phyloP scores from a whole-genome alignment of 2,113 vertebrate genomes.

The Zapornia atra region DNA sequence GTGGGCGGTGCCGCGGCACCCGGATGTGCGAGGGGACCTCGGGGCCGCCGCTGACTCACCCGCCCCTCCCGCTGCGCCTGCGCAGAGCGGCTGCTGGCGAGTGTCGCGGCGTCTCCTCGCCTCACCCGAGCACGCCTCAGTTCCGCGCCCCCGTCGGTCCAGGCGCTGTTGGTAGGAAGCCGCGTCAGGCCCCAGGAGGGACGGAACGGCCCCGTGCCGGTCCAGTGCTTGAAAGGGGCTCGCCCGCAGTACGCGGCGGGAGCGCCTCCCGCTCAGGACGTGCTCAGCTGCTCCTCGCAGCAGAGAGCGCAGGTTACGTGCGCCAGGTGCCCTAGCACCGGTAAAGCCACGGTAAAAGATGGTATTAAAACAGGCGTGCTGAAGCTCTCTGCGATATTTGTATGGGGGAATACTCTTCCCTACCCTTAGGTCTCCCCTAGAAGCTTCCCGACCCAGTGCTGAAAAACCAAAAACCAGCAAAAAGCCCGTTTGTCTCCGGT shows the following conservation, averaged over 20 bases:
- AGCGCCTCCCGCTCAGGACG: background rate
- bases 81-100: background rate
- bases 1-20: background rate
- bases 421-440: background rate
- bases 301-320: accelerated
- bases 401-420: background rate
- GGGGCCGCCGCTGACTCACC: background rate
- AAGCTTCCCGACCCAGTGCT: background rate
- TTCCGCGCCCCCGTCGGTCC: background rate
- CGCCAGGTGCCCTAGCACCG: background rate
- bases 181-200: too few species aligned
- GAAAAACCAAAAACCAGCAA: background rate
- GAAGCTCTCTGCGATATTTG: background rate
- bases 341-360: background rate
- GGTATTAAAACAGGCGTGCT: accelerated
- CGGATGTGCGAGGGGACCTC: background rate
- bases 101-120: accelerated
- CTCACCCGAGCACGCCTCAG: background rate
- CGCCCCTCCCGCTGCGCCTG: background rate
- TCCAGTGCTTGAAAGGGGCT: too few species aligned
- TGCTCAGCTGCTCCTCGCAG: accelerated
- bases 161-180: too few species aligned
- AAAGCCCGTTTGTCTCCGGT: accelerated
- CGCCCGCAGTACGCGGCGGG: accelerated
- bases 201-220: too few species aligned